A percentile compares a stretch with the other conserved stretches of the same genome.
Evolutionary conservation across 92 coral and sea anemone genomes (phyloP).

Genomic region (Ricordea florida): DNA sequence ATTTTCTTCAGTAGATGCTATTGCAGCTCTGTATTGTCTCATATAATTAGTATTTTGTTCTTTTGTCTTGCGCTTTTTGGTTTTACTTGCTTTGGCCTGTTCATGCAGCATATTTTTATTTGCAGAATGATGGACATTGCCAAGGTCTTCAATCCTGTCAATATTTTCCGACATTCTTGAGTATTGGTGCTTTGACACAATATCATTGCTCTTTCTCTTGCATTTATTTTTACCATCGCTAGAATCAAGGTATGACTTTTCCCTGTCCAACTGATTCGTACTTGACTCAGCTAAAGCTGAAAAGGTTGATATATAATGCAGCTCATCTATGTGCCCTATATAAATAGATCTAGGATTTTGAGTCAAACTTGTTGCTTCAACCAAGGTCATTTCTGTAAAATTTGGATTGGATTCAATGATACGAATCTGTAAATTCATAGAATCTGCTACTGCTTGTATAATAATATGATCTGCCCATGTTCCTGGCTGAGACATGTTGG

Average conservation of each 20-base stretch:
- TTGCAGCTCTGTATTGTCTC: slow-evolving; percentile 34
- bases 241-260: not conserved
- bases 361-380: slow-evolving; percentile 11
- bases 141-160: not conserved
- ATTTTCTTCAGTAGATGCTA: slow-evolving; percentile 1
- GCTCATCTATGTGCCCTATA: slow-evolving; percentile 48
- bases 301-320: slow-evolving; percentile 41
- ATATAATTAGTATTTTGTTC: slow-evolving; percentile 42
- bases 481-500: slow-evolving; percentile 48
- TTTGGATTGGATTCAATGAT: slow-evolving; percentile 3
- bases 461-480: slow-evolving; percentile 57
- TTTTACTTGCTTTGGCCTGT: slow-evolving; percentile 34
- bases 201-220: not conserved
- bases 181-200: no score
- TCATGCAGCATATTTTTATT: slow-evolving; percentile 39
- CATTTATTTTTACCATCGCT: not conserved
- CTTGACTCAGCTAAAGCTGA: not conserved
- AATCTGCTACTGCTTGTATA: slow-evolving; percentile 70
- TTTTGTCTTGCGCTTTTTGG: slow-evolving; percentile 32
- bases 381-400: slow-evolving; percentile 7
- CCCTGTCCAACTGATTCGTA: not conserved
- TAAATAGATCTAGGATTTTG: slow-evolving; percentile 9
- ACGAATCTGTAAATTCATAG: slow-evolving; percentile 13
- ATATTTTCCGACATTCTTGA: not conserved
- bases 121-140: slow-evolving; percentile 31